A percentile compares a stretch with the other conserved stretches of the same genome.
Conservation (phyloP, 2,113 vertebrate genomes). For the Calyptomena viridis region DNA sequence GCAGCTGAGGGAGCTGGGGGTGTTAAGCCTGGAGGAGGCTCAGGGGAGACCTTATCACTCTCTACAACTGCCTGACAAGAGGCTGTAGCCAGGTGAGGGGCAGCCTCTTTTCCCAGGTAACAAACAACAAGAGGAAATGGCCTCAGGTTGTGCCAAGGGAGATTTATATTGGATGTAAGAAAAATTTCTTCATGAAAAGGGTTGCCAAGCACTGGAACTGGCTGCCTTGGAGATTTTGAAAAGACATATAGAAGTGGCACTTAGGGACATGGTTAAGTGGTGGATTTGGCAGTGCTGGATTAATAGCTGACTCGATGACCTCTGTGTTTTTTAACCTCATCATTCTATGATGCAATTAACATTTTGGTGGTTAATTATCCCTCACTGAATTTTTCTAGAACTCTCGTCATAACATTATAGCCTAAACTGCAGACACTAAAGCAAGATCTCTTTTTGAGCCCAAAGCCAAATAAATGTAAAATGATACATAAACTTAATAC, state of each 20-base stretch:
- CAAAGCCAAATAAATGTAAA: background rate
- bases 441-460: background rate
- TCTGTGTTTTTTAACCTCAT: background rate
- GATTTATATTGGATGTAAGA: background rate
- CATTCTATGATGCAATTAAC: background rate
- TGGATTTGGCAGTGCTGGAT: background rate
- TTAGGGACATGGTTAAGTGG: background rate
- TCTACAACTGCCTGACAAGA: background rate
- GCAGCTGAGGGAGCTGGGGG: background rate
- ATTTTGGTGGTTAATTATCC: background rate
- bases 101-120: rapidly evolving
- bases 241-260: background rate
- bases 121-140: background rate
- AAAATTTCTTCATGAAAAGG: background rate
- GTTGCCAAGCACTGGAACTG: background rate
- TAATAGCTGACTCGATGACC: background rate
- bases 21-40: background rate
- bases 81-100: background rate
- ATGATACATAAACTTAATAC: background rate
- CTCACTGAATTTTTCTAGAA: background rate
- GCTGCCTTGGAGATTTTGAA: background rate
- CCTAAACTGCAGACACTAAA: background rate
- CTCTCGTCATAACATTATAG: background rate
- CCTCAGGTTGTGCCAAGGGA: background rate
- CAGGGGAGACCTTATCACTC: background rate